Conservation (phyloP, 2,888 invertebrate species). For the Drosophila atripex region DNA sequence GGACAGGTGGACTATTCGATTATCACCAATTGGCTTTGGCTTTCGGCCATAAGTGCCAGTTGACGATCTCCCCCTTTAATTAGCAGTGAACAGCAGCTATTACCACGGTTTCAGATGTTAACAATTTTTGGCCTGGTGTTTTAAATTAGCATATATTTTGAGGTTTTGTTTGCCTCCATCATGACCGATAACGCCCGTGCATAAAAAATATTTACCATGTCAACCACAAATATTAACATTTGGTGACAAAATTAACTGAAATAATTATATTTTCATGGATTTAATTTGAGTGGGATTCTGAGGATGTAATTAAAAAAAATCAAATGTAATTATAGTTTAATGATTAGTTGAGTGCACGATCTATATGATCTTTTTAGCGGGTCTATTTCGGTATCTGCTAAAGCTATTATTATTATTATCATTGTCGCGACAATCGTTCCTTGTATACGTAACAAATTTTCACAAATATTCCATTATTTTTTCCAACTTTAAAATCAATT, state of each 20-base stretch:
- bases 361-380: not conserved
- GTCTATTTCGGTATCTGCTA: not conserved
- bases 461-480: not conserved
- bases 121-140: conserved; percentile 29
- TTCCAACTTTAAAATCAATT: not conserved
- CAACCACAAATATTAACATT: conserved; percentile 22
- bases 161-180: conserved; percentile 22
- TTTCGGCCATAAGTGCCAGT: conserved; percentile 9
- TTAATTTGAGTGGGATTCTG: not conserved
- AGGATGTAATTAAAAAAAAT: not conserved
- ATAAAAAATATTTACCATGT: conserved; percentile 23
- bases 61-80: conserved; percentile 21
- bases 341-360: not conserved
- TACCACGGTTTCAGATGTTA: conserved; percentile 1
- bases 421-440: not conserved
- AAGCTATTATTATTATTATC: conserved; percentile 13
- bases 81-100: conserved; percentile 14
- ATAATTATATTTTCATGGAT: not conserved
- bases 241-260: conserved; percentile 4
- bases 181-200: conserved; percentile 18
- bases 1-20: not conserved
- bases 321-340: not conserved
- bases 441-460: not conserved
- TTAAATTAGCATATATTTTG: conserved; percentile 40
- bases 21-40: conserved; percentile 1